Evolutionary conservation across 2,113 vertebrate genomes (phyloP).

Genomic region (Xiphias gladius): DNA sequence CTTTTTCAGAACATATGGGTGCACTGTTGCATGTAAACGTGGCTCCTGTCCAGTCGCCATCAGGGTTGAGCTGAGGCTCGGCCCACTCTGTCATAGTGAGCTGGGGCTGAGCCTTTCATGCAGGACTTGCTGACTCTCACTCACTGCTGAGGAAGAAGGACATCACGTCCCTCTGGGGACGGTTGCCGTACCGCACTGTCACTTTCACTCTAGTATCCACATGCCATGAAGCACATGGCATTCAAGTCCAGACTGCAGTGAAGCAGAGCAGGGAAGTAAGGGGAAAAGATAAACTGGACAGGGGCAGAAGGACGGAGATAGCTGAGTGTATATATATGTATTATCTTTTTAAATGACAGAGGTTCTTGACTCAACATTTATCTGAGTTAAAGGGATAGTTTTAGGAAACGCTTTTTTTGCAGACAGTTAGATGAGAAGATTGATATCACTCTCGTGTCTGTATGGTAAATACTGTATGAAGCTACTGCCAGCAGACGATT

Average conservation of each 20-base stretch:
- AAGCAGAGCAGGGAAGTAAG: conserved; percentile 1
- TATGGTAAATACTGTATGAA: not conserved
- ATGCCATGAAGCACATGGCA: conserved; percentile 48
- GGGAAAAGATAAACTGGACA: not conserved
- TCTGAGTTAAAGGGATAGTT: not conserved
- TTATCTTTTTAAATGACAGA: not conserved
- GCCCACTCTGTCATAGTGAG: conserved; percentile 59
- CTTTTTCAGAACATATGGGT: conserved; percentile 25
- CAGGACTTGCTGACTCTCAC: conserved; percentile 54
- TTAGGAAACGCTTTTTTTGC: not conserved
- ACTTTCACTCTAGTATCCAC: conserved; percentile 59
- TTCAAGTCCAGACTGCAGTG: conserved; percentile 39
- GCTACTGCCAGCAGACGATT: not conserved
- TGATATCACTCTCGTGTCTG: not conserved
- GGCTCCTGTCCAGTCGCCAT: conserved; percentile 40
- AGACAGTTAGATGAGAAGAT: not conserved
- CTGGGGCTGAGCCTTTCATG: conserved; percentile 68
- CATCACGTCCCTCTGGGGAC: conserved; percentile 60
- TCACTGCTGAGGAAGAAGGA: conserved; percentile 67
- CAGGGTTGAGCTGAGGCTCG: conserved; percentile 30
- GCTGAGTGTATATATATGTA: not conserved
- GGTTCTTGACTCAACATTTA: conserved; percentile 2
- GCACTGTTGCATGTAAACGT: conserved; percentile 32
- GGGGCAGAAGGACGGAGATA: conserved; percentile 2
- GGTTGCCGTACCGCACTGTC: conserved; percentile 55